phyloP scores from a whole-genome alignment of 92 coral and sea anemone genomes.

The Virgularia gustaviana region DNA sequence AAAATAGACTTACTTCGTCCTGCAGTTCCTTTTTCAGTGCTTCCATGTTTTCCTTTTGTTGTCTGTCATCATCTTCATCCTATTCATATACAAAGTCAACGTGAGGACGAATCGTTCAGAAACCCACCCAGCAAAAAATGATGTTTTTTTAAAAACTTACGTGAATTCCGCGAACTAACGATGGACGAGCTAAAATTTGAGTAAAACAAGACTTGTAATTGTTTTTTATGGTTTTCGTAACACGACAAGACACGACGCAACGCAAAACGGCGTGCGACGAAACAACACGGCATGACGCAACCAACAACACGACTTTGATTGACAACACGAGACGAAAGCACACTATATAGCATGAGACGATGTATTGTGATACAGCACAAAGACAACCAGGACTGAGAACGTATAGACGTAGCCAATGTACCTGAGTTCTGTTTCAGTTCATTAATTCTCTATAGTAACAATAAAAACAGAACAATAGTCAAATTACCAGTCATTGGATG shows the following conservation, averaged over 20 bases:
- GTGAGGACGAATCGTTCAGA: neutral
- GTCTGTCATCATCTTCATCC: conserved; percentile 87
- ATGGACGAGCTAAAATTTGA: conserved; percentile 12
- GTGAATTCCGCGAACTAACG: conserved; percentile 38
- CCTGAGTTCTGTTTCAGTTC: conserved; percentile 42
- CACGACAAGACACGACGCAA: too few species aligned
- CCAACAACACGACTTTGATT: too few species aligned
- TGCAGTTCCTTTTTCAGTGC: conserved; percentile 57
- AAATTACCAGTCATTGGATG: neutral
- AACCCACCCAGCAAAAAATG: neutral
- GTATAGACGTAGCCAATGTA: too few species aligned
- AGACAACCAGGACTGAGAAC: too few species aligned
- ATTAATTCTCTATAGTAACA: conserved; percentile 24
- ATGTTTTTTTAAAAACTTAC: neutral
- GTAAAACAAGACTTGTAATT: too few species aligned
- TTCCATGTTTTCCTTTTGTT: conserved; percentile 62
- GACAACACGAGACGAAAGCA: neutral
- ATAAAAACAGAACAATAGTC: neutral
- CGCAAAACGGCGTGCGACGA: too few species aligned
- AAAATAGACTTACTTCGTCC: conserved; percentile 26
- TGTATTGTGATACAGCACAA: too few species aligned
- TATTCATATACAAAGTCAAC: neutral
- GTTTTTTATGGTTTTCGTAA: too few species aligned
- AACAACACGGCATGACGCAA: too few species aligned
- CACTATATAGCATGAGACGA: too few species aligned